phyloP scores from a whole-genome alignment of 2,888 invertebrate species.

The Mellilla xanthometata region DNA sequence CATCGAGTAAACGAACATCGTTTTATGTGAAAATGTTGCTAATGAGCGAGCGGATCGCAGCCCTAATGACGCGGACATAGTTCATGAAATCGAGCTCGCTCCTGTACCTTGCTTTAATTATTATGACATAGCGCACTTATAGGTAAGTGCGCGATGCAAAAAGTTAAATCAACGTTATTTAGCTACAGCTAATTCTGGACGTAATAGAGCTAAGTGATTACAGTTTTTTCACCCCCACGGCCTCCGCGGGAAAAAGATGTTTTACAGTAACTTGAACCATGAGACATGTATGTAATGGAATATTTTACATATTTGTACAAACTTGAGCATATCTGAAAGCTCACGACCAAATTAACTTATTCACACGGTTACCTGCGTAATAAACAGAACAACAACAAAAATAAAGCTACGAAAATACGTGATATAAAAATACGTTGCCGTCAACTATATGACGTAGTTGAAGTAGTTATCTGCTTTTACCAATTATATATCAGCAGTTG shows the following conservation, averaged over 20 bases:
- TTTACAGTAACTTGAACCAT: neutral
- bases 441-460: no score
- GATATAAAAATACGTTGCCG: no score
- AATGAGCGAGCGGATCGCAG: conserved; percentile 66
- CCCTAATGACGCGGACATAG: conserved; percentile 69
- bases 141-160: conserved; percentile 30
- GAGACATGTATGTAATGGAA: neutral
- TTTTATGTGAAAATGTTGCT: conserved; percentile 76
- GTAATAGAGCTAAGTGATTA: conserved; percentile 25
- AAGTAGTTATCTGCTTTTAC: no score
- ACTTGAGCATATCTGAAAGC: no score
- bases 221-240: conserved; percentile 8
- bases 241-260: neutral
- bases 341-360: no score
- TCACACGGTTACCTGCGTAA: no score
- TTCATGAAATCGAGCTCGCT: conserved; percentile 54
- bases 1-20: conserved; percentile 63
- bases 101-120: conserved; percentile 43
- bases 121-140: conserved; percentile 42
- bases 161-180: conserved; percentile 27
- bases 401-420: no score
- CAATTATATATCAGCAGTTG: no score
- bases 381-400: no score
- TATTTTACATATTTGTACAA: no score
- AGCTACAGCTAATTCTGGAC: conserved; percentile 26